These are phyloP conservation scores for Oscheius sp. DNA, from an alignment of 2,888 invertebrate species.

Conservation along the genomic window DNA sequence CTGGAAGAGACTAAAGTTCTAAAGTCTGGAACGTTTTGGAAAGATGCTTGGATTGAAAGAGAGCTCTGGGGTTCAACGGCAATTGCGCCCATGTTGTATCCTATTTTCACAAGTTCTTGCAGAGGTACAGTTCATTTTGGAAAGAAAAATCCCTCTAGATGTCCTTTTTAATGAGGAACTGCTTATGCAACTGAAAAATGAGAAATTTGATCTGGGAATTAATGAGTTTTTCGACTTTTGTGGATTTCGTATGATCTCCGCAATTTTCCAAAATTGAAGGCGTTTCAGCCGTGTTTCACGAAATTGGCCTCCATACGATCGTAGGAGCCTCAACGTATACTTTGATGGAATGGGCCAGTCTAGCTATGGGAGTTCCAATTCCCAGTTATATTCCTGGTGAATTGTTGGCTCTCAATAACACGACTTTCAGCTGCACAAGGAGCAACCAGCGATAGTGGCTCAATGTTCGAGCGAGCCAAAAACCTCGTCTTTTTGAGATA, in stretches of 20 bases:
- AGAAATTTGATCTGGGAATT: background rate
- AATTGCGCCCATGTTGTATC: background rate
- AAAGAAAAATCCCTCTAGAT: background rate
- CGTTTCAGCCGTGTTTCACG: conserved; percentile 9
- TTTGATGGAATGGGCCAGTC: conserved; percentile 7
- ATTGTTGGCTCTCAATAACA: background rate
- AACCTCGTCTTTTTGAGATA: background rate
- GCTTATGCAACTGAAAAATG: background rate
- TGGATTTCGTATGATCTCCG: too few relatives aligned
- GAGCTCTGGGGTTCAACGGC: background rate
- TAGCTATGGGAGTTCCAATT: conserved; percentile 9
- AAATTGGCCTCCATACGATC: conserved; percentile 11
- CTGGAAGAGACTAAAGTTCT: background rate
- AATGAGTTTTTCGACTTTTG: background rate
- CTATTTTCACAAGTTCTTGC: background rate
- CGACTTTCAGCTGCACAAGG: conserved; percentile 8
- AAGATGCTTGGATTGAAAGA: background rate
- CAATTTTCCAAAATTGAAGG: too few relatives aligned
- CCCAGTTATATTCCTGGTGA: conserved; percentile 23
- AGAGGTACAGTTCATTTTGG: background rate
- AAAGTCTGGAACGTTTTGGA: background rate
- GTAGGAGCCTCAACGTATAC: background rate
- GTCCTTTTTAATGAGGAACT: background rate
- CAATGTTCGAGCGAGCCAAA: background rate
- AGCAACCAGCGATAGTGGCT: background rate